Percentiles rank a stretch among this genome's conserved stretches.
Evolutionary conservation across 2,113 vertebrate genomes (phyloP).

Genomic region (Rissa tridactyla): DNA sequence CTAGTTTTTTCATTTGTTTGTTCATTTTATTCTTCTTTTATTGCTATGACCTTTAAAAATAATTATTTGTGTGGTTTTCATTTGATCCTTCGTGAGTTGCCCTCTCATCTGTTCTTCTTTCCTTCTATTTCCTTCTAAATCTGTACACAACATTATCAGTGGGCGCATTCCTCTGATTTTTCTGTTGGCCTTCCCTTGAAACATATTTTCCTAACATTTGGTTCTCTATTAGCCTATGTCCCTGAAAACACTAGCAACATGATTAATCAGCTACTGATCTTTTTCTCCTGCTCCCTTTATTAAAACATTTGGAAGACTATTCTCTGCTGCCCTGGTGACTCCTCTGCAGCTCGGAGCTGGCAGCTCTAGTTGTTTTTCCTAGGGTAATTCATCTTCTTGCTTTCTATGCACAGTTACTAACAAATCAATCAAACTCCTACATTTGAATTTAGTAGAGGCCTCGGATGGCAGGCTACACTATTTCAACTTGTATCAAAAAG

Average conservation of each 20-base stretch:
- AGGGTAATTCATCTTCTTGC: slow-evolving; percentile 31
- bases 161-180: neutral
- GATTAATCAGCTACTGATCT: slow-evolving; percentile 40
- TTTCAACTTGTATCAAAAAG: neutral
- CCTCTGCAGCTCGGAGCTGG: neutral
- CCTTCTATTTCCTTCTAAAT: neutral
- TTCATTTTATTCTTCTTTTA: neutral
- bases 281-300: slow-evolving; percentile 14
- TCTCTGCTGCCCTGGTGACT: neutral
- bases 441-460: neutral
- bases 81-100: neutral
- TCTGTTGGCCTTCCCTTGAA: slow-evolving; percentile 18
- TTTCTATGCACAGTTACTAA: slow-evolving; percentile 10
- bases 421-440: slow-evolving; percentile 20
- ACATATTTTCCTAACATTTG: slow-evolving; percentile 41
- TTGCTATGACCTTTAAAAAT: neutral
- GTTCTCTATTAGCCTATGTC: neutral
- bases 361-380: neutral
- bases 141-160: neutral
- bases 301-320: neutral
- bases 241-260: slow-evolving; percentile 22
- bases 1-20: neutral
- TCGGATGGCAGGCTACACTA: neutral
- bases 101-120: neutral
- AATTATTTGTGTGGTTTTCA: neutral